A percentile compares a stretch with the other conserved stretches of the same genome.
Conservation (phyloP, 2,888 invertebrate genomes). For the Abrostola triplasia region DNA sequence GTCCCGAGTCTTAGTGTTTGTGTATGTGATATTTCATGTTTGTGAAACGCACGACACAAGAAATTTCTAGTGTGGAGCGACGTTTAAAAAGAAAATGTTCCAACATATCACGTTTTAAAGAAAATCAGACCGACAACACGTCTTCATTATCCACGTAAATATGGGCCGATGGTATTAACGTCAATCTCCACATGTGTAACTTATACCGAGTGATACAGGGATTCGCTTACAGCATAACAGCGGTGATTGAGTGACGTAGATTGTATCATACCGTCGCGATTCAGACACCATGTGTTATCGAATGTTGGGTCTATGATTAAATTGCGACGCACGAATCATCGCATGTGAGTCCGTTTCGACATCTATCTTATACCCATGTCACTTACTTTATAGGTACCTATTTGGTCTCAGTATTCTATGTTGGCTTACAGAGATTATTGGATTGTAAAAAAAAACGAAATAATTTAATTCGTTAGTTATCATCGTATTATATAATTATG, state of each 20-base stretch:
- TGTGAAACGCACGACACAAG: too few relatives aligned
- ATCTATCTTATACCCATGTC: too few relatives aligned
- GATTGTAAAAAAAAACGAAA: constrained; percentile 4
- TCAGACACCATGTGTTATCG: constrained; percentile 17
- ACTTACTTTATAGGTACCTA: too few relatives aligned
- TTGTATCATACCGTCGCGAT: constrained; percentile 6
- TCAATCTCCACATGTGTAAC: constrained; percentile 14
- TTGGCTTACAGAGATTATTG: constrained; percentile 15
- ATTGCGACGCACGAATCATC: background rate
- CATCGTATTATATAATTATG: too few relatives aligned
- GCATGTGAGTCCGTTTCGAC: too few relatives aligned
- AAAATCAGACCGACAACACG: background rate
- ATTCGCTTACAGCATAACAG: constrained; percentile 8
- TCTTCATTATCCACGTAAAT: constrained; percentile 1
- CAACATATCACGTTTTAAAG: background rate
- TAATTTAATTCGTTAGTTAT: constrained; percentile 2
- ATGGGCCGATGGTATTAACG: constrained; percentile 17
- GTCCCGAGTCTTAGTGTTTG: too few relatives aligned
- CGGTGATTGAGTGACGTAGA: constrained; percentile 18
- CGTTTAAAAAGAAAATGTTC: too few relatives aligned
- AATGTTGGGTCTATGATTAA: constrained; percentile 5
- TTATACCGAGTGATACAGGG: constrained; percentile 10
- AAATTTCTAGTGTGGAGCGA: too few relatives aligned
- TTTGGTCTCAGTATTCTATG: too few relatives aligned
- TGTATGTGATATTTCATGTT: too few relatives aligned